Evolutionary conservation across 2,888 invertebrate species (phyloP).

Genomic region (Herminia tarsipennalis): DNA sequence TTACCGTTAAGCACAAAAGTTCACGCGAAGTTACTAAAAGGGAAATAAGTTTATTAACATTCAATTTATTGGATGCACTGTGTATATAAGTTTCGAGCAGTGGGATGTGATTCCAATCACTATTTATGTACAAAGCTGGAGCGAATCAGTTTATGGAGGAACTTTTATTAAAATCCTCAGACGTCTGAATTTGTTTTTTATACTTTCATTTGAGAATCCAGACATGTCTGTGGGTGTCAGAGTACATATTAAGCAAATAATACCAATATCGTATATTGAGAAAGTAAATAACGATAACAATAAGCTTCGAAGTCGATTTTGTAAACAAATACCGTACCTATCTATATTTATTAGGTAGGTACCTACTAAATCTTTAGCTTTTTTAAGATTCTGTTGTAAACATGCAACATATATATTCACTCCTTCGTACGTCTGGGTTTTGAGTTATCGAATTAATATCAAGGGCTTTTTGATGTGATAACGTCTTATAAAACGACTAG

Average conservation of each 20-base stretch:
- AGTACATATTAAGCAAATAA: constrained; percentile 7
- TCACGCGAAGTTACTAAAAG: neutral
- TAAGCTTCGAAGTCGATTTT: too few species aligned
- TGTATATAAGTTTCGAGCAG: neutral
- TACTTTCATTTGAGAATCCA: constrained; percentile 9
- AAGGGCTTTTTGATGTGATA: too few species aligned
- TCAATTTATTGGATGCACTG: constrained; percentile 10
- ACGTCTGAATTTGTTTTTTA: constrained; percentile 15
- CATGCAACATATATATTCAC: too few species aligned
- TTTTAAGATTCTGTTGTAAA: too few species aligned
- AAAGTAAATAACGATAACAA: too few species aligned
- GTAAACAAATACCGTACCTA: too few species aligned
- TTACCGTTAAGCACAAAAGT: too few species aligned
- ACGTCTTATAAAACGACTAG: too few species aligned
- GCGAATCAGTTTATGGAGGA: constrained; percentile 6
- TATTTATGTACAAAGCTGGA: constrained; percentile 8
- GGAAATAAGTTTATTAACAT: neutral
- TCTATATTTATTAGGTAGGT: too few species aligned
- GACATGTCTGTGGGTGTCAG: constrained; percentile 3
- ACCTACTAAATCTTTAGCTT: too few species aligned
- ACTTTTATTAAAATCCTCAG: constrained; percentile 17
- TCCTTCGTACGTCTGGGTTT: too few species aligned
- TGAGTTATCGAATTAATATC: too few species aligned
- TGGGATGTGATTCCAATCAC: neutral
- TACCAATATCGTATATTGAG: constrained; percentile 20